A percentile compares a stretch with the other conserved stretches of the same genome.
Conservation (phyloP, 2,888 invertebrate genomes). For the Acronicta psi region DNA sequence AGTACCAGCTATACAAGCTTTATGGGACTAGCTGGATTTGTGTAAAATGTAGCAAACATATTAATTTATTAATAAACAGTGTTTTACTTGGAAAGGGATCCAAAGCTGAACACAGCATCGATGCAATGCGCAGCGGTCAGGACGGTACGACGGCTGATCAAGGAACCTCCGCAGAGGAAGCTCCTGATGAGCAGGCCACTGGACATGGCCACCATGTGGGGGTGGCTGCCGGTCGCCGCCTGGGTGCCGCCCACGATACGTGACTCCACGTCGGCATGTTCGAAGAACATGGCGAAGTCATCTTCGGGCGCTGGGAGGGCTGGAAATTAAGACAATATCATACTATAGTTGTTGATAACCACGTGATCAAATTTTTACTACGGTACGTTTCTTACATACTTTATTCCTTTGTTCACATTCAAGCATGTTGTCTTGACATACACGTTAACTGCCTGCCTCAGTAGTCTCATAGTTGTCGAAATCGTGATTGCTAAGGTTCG, state of each 20-base stretch:
- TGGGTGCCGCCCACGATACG: slow-evolving; percentile 74
- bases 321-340: no score
- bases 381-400: no score
- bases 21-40: no score
- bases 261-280: slow-evolving; percentile 59
- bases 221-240: slow-evolving; percentile 67
- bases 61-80: background rate
- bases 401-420: no score
- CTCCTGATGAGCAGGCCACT: slow-evolving; percentile 62
- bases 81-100: slow-evolving; percentile 31
- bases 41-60: no score
- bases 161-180: slow-evolving; percentile 74
- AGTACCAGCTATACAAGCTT: no score
- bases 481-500: no score
- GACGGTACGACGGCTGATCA: slow-evolving; percentile 63
- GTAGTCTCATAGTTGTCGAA: no score
- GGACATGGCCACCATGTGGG: slow-evolving; percentile 72
- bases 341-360: no score
- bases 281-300: slow-evolving; percentile 66
- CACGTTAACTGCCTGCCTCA: no score
- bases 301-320: slow-evolving; percentile 70
- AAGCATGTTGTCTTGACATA: no score
- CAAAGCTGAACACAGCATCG: slow-evolving; percentile 41
- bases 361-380: no score
- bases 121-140: slow-evolving; percentile 81